A percentile compares a stretch with the other conserved stretches of the same genome.
These are phyloP conservation scores for Meta bourneti DNA, from an alignment of 2,888 invertebrate species.

Conservation along the genomic window DNA sequence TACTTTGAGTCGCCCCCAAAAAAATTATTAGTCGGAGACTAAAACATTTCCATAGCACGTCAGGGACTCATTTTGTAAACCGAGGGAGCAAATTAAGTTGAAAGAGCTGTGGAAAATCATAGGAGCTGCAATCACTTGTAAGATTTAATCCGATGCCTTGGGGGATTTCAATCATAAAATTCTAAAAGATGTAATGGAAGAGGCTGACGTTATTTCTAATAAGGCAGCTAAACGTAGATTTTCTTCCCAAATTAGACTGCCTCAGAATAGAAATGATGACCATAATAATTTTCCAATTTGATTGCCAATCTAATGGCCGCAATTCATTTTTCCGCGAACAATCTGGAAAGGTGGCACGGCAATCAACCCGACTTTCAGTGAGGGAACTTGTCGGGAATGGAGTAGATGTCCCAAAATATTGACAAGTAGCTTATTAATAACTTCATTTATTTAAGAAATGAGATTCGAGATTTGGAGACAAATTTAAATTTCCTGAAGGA, in stretches of 20 bases:
- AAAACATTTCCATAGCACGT: slow-evolving; percentile 61
- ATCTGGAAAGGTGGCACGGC: too few species aligned
- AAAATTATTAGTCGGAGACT: slow-evolving; percentile 66
- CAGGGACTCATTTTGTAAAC: slow-evolving; percentile 69
- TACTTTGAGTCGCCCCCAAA: slow-evolving; percentile 64
- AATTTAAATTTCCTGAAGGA: too few species aligned
- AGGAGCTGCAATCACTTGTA: slow-evolving; percentile 66
- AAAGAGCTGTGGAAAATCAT: slow-evolving; percentile 60
- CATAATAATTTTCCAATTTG: slow-evolving; percentile 31
- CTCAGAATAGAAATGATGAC: slow-evolving; percentile 42
- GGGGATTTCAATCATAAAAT: slow-evolving; percentile 63
- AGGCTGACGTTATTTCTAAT: slow-evolving; percentile 35
- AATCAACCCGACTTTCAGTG: too few species aligned
- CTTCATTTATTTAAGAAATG: too few species aligned
- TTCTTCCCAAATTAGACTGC: slow-evolving; percentile 16
- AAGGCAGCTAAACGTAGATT: slow-evolving; percentile 3
- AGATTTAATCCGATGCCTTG: slow-evolving; percentile 72
- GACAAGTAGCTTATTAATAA: too few species aligned
- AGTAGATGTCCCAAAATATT: too few species aligned
- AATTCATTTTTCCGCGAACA: neutral
- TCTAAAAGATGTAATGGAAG: slow-evolving; percentile 48
- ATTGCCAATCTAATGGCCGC: slow-evolving; percentile 38
- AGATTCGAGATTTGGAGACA: too few species aligned
- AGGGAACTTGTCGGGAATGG: too few species aligned
- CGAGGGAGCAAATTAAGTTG: slow-evolving; percentile 66